phyloP scores from a whole-genome alignment of 2,888 invertebrate genomes.

The Candidula unifasciata region DNA sequence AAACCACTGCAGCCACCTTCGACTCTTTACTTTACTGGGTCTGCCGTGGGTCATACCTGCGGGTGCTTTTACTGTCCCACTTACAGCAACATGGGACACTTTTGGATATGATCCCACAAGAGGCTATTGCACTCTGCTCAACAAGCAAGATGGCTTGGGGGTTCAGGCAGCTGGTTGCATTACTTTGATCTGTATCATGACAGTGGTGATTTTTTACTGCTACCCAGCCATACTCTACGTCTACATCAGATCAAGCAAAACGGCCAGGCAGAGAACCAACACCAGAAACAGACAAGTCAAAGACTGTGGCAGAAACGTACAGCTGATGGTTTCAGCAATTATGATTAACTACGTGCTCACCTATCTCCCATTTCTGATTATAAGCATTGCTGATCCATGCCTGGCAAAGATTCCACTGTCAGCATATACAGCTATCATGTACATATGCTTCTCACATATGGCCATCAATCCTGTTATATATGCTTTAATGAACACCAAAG shows the following conservation, averaged over 20 bases:
- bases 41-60: constrained; percentile 21
- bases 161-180: background rate
- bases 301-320: background rate
- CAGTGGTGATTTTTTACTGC: constrained; percentile 20
- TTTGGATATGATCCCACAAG: constrained; percentile 31
- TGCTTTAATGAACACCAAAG: constrained; percentile 24
- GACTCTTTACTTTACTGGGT: background rate
- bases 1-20: background rate
- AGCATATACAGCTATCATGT: constrained; percentile 20
- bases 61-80: constrained; percentile 14
- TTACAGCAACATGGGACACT: constrained; percentile 15
- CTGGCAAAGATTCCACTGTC: background rate
- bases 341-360: constrained; percentile 15
- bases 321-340: constrained; percentile 28
- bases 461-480: constrained; percentile 47
- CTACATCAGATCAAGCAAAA: background rate
- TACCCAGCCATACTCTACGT: constrained; percentile 25
- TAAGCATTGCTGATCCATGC: constrained; percentile 28
- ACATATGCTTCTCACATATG: constrained; percentile 32
- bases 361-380: constrained; percentile 31
- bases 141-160: background rate
- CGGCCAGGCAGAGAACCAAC: background rate
- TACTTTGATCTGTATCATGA: background rate
- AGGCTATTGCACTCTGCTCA: constrained; percentile 41
- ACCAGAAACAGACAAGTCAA: background rate